phyloP scores from a whole-genome alignment of 2,797 vertebrate genomes.

The Perdix hodgsoniae region DNA sequence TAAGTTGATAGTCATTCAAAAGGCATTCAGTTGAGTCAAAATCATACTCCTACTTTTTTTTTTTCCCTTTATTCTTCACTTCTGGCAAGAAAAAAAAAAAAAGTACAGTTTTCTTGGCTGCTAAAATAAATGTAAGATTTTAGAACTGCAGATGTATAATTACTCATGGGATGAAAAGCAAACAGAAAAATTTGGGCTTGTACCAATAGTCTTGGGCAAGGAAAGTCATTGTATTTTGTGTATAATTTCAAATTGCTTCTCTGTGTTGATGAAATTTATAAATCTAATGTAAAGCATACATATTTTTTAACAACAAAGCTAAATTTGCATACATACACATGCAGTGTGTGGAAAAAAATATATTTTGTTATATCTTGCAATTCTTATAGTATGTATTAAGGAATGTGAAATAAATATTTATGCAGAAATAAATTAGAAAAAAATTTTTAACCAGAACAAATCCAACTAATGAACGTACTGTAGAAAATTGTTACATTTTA shows the following conservation, averaged over 20 bases:
- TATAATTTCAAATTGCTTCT: conserved; percentile 22
- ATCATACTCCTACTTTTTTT: not conserved
- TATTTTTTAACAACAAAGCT: not conserved
- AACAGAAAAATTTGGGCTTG: not conserved
- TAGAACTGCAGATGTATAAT: not conserved
- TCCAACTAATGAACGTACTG: conserved; percentile 67
- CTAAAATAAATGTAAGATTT: not conserved
- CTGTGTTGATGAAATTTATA: conserved; percentile 8
- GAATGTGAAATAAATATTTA: conserved; percentile 73
- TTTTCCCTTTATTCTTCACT: not conserved
- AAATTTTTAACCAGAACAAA: conserved; percentile 74
- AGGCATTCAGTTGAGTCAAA: not conserved
- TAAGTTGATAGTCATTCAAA: not conserved
- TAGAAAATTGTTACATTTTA: conserved; percentile 62
- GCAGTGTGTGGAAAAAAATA: not conserved
- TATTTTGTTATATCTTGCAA: not conserved
- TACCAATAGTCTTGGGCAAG: not conserved
- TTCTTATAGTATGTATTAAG: not conserved
- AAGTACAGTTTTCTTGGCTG: not conserved
- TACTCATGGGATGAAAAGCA: not conserved
- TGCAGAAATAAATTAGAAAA: conserved; percentile 72
- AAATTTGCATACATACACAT: conserved; percentile 17
- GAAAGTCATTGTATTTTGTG: not conserved
- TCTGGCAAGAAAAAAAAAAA: not conserved
- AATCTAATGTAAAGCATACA: not conserved